Evolutionary conservation across 2,113 vertebrate species (phyloP).

Genomic region (Xiphophorus maculatus): DNA sequence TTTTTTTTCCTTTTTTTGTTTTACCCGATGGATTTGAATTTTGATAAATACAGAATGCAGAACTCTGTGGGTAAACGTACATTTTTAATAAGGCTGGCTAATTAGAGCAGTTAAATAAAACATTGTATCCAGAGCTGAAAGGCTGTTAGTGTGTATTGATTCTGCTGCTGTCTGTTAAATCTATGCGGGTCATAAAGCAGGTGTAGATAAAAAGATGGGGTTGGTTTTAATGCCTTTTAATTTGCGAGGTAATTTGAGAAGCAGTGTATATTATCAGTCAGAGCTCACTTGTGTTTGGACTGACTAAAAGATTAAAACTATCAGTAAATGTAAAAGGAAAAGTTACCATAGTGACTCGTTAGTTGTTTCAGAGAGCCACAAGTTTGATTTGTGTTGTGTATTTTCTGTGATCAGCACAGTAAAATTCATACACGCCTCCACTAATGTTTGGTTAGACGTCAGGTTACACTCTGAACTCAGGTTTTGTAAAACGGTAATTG

Average conservation of each 20-base stretch:
- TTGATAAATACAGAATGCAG: constrained; percentile 13
- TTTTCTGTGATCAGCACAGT: neutral
- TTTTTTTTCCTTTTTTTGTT: constrained; percentile 4
- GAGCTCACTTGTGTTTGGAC: constrained; percentile 1
- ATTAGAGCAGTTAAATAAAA: constrained; percentile 34
- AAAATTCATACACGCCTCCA: neutral
- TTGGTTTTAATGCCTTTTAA: constrained; percentile 32
- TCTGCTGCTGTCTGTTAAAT: constrained; percentile 19
- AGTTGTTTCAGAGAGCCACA: neutral
- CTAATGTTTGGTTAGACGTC: neutral
- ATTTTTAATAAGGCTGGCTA: constrained; percentile 37
- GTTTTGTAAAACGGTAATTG: too few species aligned
- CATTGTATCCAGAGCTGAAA: constrained; percentile 26
- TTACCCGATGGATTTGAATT: constrained; percentile 28
- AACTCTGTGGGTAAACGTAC: neutral
- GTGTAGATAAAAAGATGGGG: constrained; percentile 40
- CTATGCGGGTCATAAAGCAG: constrained; percentile 34
- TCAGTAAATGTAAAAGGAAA: neutral
- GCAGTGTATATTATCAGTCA: neutral
- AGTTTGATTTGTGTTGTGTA: neutral
- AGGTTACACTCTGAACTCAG: neutral
- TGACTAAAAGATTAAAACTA: neutral
- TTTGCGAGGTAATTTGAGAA: constrained; percentile 33
- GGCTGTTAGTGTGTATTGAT: constrained; percentile 53
- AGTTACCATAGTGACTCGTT: neutral